Conservation (phyloP, 2,797 vertebrate species). For the Monodelphis domestica region DNA sequence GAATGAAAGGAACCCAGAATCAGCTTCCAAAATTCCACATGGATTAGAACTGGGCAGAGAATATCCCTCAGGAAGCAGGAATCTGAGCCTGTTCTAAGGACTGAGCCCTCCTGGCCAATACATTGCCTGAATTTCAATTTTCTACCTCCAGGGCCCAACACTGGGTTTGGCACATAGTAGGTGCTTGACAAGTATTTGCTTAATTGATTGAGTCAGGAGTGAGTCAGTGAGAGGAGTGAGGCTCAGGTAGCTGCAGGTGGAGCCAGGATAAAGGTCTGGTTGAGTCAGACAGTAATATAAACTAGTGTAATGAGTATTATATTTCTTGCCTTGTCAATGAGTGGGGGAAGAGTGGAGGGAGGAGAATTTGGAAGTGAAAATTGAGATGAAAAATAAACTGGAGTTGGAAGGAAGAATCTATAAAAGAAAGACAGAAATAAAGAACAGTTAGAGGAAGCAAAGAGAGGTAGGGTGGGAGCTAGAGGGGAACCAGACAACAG, state of each 20-base stretch:
- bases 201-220: neutral
- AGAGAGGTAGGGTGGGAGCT: neutral
- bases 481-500: neutral
- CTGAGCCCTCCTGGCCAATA: neutral
- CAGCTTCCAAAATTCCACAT: neutral
- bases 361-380: neutral
- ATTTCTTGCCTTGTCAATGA: neutral
- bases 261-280: neutral
- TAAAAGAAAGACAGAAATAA: neutral
- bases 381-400: neutral
- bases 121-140: neutral
- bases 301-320: neutral
- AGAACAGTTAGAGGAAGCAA: neutral
- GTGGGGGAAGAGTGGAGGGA: neutral
- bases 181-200: neutral
- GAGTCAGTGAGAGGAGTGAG: neutral
- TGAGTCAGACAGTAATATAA: neutral
- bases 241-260: neutral
- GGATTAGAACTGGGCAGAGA: neutral
- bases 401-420: neutral
- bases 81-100: neutral
- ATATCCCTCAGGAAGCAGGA: neutral
- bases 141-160: neutral
- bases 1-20: neutral
- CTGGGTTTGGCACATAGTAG: neutral